These are phyloP conservation scores for Gouania willdenowi DNA, from an alignment of 2,797 vertebrate species.

Conservation along the genomic window DNA sequence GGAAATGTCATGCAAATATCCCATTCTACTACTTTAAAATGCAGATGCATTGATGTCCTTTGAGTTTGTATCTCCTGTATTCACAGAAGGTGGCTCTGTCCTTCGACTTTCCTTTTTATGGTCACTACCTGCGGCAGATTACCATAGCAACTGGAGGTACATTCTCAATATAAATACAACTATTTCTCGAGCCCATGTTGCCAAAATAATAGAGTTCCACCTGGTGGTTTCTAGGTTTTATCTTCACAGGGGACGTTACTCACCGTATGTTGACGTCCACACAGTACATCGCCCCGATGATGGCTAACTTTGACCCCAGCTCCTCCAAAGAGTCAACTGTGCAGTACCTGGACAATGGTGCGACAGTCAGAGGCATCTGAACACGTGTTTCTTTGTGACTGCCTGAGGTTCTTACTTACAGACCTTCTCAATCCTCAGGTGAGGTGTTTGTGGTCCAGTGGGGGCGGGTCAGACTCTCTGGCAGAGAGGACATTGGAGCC, in stretches of 20 bases:
- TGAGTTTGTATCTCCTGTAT: constrained; percentile 12
- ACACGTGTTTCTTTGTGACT: not conserved
- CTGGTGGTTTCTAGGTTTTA: constrained; percentile 89
- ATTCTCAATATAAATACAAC: constrained; percentile 39
- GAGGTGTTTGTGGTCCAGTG: constrained; percentile 91
- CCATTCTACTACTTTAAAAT: no score
- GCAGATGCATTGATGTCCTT: no score
- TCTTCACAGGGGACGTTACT: constrained; percentile 88
- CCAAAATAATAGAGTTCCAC: not conserved
- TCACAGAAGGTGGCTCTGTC: constrained; percentile 85
- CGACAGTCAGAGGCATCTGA: constrained; percentile 5
- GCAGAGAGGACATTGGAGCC: constrained; percentile 81
- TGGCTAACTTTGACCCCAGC: constrained; percentile 97
- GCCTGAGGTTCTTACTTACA: not conserved
- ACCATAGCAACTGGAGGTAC: constrained; percentile 95
- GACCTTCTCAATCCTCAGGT: constrained; percentile 62
- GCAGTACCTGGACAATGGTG: constrained; percentile 90
- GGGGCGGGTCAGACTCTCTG: constrained; percentile 86
- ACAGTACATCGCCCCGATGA: constrained; percentile 92
- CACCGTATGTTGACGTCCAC: constrained; percentile 94
- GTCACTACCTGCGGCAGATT: constrained; percentile 90
- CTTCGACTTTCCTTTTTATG: constrained; percentile 96
- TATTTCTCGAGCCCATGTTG: constrained; percentile 16
- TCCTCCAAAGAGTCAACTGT: constrained; percentile 88
- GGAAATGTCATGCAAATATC: no score